phyloP scores from a whole-genome alignment of 2,797 vertebrate species.

The Pterois miles region DNA sequence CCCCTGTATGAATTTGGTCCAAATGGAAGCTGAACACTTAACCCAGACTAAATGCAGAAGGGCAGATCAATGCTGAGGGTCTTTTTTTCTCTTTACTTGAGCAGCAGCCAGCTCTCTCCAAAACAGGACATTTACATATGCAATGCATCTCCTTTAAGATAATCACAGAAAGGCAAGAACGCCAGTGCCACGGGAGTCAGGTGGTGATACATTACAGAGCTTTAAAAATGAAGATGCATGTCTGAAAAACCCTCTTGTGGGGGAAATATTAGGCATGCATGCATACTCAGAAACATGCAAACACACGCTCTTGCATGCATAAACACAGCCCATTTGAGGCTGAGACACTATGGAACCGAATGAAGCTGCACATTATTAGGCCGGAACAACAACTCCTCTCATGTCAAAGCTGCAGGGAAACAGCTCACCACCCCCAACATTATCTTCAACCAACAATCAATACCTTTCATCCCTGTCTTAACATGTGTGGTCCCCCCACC shows the following conservation, averaged over 20 bases:
- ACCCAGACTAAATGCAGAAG: slow-evolving; percentile 75
- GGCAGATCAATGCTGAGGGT: slow-evolving; percentile 86
- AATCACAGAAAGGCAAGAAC: slow-evolving; percentile 68
- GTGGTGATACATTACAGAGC: slow-evolving; percentile 42
- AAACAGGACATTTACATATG: slow-evolving; percentile 75
- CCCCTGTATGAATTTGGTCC: slow-evolving; percentile 90
- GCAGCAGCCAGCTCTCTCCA: slow-evolving; percentile 56
- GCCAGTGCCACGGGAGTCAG: slow-evolving; percentile 42
- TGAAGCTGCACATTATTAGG: slow-evolving; percentile 21
- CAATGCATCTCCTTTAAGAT: slow-evolving; percentile 75
- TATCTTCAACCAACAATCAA: slow-evolving; percentile 33
- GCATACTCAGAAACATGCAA: slow-evolving; percentile 31
- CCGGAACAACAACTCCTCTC: not conserved
- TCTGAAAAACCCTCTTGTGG: slow-evolving; percentile 43
- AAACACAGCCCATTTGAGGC: slow-evolving; percentile 6
- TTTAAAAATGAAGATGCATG: slow-evolving; percentile 72
- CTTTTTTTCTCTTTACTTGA: slow-evolving; percentile 65
- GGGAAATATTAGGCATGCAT: not conserved
- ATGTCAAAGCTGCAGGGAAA: slow-evolving; percentile 16
- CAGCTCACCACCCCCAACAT: not conserved
- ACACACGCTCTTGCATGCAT: slow-evolving; percentile 28
- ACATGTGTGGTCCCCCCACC: not conserved
- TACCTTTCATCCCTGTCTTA: slow-evolving; percentile 22
- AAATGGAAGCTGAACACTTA: slow-evolving; percentile 90
- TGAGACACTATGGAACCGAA: slow-evolving; percentile 6